A percentile compares a stretch with the other conserved stretches of the same genome.
Conservation (phyloP, 2,888 invertebrate genomes). For the Augiades crinisus region DNA sequence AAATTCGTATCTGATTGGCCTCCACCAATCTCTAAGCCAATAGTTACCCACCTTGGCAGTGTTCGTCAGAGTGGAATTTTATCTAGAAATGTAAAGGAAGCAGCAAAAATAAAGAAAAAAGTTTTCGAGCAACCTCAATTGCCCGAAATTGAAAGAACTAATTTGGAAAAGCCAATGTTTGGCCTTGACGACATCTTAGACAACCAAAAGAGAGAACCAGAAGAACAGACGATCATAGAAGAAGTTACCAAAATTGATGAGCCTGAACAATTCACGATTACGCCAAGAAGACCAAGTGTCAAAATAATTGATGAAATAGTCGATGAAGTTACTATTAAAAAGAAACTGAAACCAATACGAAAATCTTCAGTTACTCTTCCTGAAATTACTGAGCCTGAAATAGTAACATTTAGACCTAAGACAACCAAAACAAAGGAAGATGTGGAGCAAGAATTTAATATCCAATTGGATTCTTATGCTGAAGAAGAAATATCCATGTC, state of each 20-base stretch:
- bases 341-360: constrained; percentile 85
- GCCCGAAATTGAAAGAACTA: constrained; percentile 76
- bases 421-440: constrained; percentile 90
- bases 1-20: constrained; percentile 83
- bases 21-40: constrained; percentile 76
- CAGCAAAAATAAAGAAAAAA: constrained; percentile 82
- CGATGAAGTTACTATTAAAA: constrained; percentile 87
- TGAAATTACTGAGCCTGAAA: constrained; percentile 88
- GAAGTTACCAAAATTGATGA: constrained; percentile 42
- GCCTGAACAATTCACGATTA: constrained; percentile 67
- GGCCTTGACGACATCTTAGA: constrained; percentile 71
- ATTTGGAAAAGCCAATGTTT: constrained; percentile 80
- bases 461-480: constrained; percentile 91
- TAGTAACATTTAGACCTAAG: constrained; percentile 90
- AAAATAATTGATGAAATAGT: constrained; percentile 77
- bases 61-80: constrained; percentile 84
- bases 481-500: constrained; percentile 94
- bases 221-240: constrained; percentile 33
- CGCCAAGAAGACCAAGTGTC: constrained; percentile 62
- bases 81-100: constrained; percentile 87
- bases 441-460: constrained; percentile 94
- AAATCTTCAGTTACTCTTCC: constrained; percentile 85
- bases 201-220: constrained; percentile 28
- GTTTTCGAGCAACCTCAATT: constrained; percentile 79
- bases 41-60: constrained; percentile 78